phyloP scores from a whole-genome alignment of 2,888 invertebrate species.

The Camptogramma bilineatum region DNA sequence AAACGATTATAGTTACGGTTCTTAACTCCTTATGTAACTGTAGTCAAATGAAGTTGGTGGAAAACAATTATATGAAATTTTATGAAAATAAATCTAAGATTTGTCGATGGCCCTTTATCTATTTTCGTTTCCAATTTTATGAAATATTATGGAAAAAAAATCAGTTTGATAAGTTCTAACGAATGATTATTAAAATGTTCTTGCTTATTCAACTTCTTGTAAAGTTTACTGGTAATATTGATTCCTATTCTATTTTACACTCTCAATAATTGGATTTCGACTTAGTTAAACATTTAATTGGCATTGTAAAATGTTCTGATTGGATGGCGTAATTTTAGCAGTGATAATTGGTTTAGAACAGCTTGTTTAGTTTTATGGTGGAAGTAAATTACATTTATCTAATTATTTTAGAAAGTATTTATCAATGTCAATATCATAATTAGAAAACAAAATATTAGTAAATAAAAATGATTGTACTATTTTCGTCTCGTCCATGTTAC shows the following conservation, averaged over 20 bases:
- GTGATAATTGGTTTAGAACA: slow-evolving; percentile 4
- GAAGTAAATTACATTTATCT: no score
- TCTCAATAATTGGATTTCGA: slow-evolving; percentile 18
- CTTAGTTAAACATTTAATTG: slow-evolving; percentile 15
- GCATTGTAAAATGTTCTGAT: slow-evolving; percentile 8
- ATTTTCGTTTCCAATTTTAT: neutral
- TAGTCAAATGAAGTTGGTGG: no score
- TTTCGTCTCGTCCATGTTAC: no score
- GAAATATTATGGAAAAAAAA: neutral
- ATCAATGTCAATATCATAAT: no score
- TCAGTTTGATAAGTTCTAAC: slow-evolving; percentile 12
- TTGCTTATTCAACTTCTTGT: slow-evolving; percentile 7
- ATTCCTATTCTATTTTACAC: slow-evolving; percentile 16
- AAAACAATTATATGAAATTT: no score
- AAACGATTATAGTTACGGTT: no score
- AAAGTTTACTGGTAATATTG: slow-evolving; percentile 17
- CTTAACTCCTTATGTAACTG: no score
- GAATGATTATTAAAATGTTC: slow-evolving; percentile 16
- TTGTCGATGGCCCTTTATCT: no score
- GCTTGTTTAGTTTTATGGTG: neutral
- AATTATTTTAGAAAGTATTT: no score
- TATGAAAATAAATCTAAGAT: neutral
- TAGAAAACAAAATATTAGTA: no score
- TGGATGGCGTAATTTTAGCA: neutral
- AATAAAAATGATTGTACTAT: no score